These are phyloP conservation scores for Andricus grossulariae DNA, from an alignment of 1,140 invertebrate genomes.

Conservation along the genomic window DNA sequence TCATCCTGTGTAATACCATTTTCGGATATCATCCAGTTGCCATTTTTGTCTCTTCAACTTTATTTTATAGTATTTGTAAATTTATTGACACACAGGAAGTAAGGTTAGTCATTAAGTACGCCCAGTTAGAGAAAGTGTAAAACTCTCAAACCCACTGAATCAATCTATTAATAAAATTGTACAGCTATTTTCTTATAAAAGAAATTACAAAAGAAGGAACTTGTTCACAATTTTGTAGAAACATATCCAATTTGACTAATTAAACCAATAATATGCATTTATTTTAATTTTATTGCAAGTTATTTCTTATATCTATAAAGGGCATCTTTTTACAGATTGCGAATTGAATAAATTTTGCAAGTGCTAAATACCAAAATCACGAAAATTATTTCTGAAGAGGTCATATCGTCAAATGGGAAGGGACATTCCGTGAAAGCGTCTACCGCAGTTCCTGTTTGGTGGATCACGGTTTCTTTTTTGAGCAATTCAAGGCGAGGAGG, in stretches of 20 bases:
- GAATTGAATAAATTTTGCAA: neutral
- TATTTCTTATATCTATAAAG: neutral
- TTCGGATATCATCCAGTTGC: too few species aligned
- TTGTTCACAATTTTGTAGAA: neutral
- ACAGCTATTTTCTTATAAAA: too few species aligned
- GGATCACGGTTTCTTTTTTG: conserved; percentile 14
- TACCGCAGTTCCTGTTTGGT: conserved; percentile 46
- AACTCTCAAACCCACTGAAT: too few species aligned
- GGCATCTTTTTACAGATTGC: neutral
- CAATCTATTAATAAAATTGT: too few species aligned
- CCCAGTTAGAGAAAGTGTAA: too few species aligned
- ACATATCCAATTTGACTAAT: too few species aligned
- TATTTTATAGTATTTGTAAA: too few species aligned
- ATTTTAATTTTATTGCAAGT: neutral
- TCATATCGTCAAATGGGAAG: conserved; percentile 5
- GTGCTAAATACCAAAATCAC: conserved; percentile 11
- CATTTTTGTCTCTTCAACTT: too few species aligned
- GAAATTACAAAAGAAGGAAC: neutral
- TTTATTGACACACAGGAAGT: too few species aligned
- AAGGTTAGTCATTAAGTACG: too few species aligned
- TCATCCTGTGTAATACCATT: too few species aligned
- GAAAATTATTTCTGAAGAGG: conserved; percentile 23
- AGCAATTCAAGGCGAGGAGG: conserved; percentile 6
- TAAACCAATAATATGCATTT: too few species aligned
- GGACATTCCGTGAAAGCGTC: conserved; percentile 48